phyloP scores from a whole-genome alignment of 2,888 invertebrate genomes.

The Schizaphis graminum region DNA sequence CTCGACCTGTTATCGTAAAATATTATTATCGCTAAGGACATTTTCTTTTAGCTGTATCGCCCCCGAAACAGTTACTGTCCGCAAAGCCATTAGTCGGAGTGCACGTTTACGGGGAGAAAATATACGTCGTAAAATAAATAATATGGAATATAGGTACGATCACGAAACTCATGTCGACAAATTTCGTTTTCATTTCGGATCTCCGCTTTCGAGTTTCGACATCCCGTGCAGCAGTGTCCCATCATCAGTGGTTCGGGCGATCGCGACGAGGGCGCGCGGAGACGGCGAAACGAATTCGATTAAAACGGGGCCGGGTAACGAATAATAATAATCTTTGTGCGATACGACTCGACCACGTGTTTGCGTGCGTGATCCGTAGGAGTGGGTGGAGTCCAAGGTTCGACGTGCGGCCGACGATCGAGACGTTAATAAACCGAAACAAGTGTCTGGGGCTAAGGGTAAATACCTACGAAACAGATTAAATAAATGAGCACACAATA shows the following conservation, averaged over 20 bases:
- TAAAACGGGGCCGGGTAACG: not conserved
- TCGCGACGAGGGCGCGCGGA: not conserved
- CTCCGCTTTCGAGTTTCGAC: not conserved
- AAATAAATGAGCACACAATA: not conserved
- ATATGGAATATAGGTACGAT: not conserved
- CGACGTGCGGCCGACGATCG: not conserved
- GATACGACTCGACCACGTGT: not conserved
- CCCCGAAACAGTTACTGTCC: not conserved
- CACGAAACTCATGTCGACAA: not conserved
- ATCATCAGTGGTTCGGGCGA: not conserved
- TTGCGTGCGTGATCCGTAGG: not conserved
- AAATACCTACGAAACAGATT: not conserved
- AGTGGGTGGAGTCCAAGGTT: slow-evolving; percentile 5
- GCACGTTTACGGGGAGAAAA: not conserved
- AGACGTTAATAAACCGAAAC: slow-evolving; percentile 26
- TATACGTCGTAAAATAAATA: not conserved
- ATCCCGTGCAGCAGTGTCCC: too few species aligned
- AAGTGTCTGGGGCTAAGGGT: slow-evolving; percentile 13
- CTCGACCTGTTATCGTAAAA: not conserved
- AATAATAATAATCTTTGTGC: slow-evolving; percentile 18
- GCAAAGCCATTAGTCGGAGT: not conserved
- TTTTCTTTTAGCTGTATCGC: not conserved
- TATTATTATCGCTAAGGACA: not conserved
- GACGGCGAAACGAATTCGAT: slow-evolving; percentile 18
- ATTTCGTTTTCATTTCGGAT: not conserved